Conservation (phyloP, 2,888 invertebrate species). For the Antitype chi region DNA sequence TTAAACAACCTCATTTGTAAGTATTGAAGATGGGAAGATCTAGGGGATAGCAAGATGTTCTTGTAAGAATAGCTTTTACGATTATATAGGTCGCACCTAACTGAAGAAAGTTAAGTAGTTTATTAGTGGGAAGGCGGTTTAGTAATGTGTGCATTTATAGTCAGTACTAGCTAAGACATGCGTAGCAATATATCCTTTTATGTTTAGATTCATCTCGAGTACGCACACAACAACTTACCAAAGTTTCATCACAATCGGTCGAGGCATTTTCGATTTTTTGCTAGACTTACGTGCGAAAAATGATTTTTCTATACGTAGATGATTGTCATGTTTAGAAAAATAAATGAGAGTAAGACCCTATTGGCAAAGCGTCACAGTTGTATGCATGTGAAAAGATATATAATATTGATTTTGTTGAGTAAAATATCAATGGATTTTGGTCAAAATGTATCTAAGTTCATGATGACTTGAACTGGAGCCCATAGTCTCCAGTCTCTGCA, state of each 20-base stretch:
- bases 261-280: too few relatives aligned
- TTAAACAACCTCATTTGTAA: conserved; percentile 43
- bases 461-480: not conserved
- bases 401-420: fast-evolving
- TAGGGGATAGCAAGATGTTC: not conserved
- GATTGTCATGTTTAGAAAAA: not conserved
- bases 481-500: not conserved
- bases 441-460: not conserved
- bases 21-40: conserved; percentile 18
- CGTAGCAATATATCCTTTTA: too few relatives aligned
- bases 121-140: not conserved
- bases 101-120: not conserved
- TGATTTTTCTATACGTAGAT: too few relatives aligned
- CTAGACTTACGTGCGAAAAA: too few relatives aligned
- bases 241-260: too few relatives aligned
- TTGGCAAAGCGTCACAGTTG: too few relatives aligned
- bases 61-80: not conserved
- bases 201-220: too few relatives aligned
- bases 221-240: too few relatives aligned
- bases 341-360: not conserved
- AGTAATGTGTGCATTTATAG: not conserved
- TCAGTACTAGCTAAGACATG: too few relatives aligned
- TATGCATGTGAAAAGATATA: not conserved
- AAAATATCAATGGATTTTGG: not conserved
- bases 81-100: not conserved